phyloP scores from a whole-genome alignment of 1,140 invertebrate genomes.

The Pissodes strobi region DNA sequence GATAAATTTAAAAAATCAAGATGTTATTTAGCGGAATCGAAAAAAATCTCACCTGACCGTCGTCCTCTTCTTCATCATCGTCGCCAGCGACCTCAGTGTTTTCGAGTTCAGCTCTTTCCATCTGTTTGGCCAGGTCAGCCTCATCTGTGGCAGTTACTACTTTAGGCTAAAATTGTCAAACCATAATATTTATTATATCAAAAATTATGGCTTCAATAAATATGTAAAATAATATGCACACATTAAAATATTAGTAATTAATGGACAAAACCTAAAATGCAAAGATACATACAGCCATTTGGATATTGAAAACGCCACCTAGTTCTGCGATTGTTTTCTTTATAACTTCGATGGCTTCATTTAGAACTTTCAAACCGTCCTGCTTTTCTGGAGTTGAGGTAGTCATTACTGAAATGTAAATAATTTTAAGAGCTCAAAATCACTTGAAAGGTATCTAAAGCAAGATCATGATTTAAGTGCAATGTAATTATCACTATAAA shows the following conservation, averaged over 20 bases:
- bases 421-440: no score
- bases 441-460: no score
- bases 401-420: slow-evolving; percentile 91
- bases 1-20: no score
- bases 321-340: slow-evolving; percentile 79
- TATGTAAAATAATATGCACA: no score
- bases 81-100: slow-evolving; percentile 93
- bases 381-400: slow-evolving; percentile 95
- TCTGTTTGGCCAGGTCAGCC: slow-evolving; percentile 88
- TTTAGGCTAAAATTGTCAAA: slow-evolving; percentile 85
- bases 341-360: slow-evolving; percentile 88
- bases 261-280: background rate
- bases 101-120: slow-evolving; percentile 91
- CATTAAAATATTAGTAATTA: background rate
- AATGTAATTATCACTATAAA: no score
- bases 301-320: slow-evolving; percentile 92
- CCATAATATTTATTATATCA: no score
- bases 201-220: no score
- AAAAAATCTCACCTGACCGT: slow-evolving; percentile 46
- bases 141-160: slow-evolving; percentile 99
- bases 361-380: slow-evolving; percentile 87
- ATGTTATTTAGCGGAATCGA: no score
- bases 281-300: slow-evolving; percentile 82
- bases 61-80: slow-evolving; percentile 77
- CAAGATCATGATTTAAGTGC: no score